These are phyloP conservation scores for Mormyrops attenuatus DNA, from an alignment of 2,797 vertebrate genomes.

Conservation along the genomic window DNA sequence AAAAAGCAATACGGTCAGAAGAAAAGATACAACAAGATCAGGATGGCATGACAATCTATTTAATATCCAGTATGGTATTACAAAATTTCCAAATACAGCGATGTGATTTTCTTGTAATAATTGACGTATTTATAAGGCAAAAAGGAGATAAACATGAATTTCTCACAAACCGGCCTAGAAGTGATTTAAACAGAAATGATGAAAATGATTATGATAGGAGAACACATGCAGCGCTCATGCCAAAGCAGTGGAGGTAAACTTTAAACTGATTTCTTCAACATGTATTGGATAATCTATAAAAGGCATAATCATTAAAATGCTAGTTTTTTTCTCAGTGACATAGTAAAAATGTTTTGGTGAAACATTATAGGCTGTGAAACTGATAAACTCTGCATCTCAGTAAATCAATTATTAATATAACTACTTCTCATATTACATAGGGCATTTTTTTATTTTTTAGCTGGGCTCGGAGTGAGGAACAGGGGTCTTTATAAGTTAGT, in stretches of 20 bases:
- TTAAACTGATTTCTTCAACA: not conserved
- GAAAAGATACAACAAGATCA: no score
- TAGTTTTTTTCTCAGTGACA: not conserved
- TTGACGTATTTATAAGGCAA: no score
- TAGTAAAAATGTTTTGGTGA: not conserved
- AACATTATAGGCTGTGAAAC: not conserved
- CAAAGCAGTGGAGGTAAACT: not conserved
- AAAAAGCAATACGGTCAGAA: no score
- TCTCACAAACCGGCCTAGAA: not conserved
- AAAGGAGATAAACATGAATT: no score
- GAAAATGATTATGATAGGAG: not conserved
- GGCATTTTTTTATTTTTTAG: not conserved
- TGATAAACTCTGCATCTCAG: not conserved
- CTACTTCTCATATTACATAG: not conserved
- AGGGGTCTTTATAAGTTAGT: not conserved
- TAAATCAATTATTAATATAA: not conserved
- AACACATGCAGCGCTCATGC: not conserved
- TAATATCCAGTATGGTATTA: no score
- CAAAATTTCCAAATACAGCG: no score
- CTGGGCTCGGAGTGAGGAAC: not conserved
- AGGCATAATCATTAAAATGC: not conserved
- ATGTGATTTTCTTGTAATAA: no score
- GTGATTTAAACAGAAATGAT: not conserved
- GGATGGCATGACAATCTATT: no score
- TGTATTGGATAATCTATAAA: not conserved